Evolutionary conservation across 2,113 vertebrate species (phyloP), one percentile per base, ranked within the genome.

Genomic region (Trematocara macrostoma): DNA sequence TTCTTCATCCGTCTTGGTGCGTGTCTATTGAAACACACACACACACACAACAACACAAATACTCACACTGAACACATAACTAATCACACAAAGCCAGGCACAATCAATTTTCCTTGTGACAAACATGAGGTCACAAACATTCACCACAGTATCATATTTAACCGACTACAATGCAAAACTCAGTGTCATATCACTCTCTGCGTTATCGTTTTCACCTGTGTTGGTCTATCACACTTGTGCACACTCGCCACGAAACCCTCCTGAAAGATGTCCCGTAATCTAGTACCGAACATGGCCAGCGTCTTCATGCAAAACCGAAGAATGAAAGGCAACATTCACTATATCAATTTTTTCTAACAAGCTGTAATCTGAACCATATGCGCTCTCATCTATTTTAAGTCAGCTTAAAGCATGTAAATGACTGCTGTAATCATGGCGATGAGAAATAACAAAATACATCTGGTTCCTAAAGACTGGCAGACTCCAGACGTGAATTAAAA

Each of bases 241-340:
- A 45, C 83, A 79, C 26, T 31, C 9, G 57, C 61, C 57, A 9
- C 0, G 0, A 86, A 55, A 35, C 38, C 67, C 49, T 69, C 52
- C 51, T 56, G 20, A 81, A 56, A 78, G 53, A 49, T 2, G 18
- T 67, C 31, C 20, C 4, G 38, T 57, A 9, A 86, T 79, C 74
- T 78, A 38, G 26, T 69, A 81, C 71, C 52, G 20, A 69, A 81
- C 78, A 11, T 23, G 85, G 86, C 86, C 90, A 59, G 2, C 9
- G 49, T 35, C 59, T 85, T 57, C n/a, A 89, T 14, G 83, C 90
- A 90, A 92, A 92, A 6, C 16, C 78, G 29, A 11, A 59, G n/a
- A 14, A 78, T 59, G 14, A 64, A 82, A 56, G 6, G 16, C 23
- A 18, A 14, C 3, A 79, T 80, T 87, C 7, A 20, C 34, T 4